Base-by-base conservation (phyloP, 2,797 vertebrate species). In the Pseudopleuronectes americanus region DNA sequence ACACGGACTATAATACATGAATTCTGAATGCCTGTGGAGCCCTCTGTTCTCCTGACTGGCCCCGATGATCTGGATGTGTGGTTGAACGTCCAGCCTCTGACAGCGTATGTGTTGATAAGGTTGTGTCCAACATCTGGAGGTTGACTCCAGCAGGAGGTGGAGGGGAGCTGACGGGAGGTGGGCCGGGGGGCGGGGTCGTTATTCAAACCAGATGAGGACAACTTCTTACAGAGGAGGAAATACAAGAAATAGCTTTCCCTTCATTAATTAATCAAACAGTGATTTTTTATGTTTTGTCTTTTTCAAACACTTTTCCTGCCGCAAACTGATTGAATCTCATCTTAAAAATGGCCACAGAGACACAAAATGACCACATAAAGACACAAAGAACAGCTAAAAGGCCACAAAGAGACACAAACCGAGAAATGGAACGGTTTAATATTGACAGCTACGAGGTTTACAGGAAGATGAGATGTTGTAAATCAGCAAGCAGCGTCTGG, bases 121-220 rank as follows among this genome's bases (percentile, higher is more conserved):
- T 75, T 77, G 81, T 2, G 38, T 84, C 68, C 75, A 74, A 87
- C 85, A 91, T 92, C 89, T 89, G 91, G 90, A 83, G 78, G 72
- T 64, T 76, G 88, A 86, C 83, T 84, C 64, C 17, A 52, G 66
- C 65, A 74, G 80, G 83, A 81, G 52, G 71, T 70, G 64, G 43
- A 45, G 43, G 7, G 17, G 38, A 41, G 38, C 72, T 43, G 80
- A 36, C 63, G 69, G 73, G 74, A 56, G 67, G 53, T 66, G 75
- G 64, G 68, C n/a, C 43, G 31, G 71, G 31, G 71, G 31, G 26
- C 38, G 4, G 43, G 31, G 60, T 71, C 68, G 1, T 89, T 80
- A 92, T 92, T 88, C 54, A 76, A 88, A 90, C 87, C 91, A 92
- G 89, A 92, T 92, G 89, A 77, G 68, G 19, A 41, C 0, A 60